A percentile compares a stretch with the other conserved stretches of the same genome.
Evolutionary conservation across 1,140 invertebrate species (phyloP).

Genomic region (Sesamia nonagrioides): DNA sequence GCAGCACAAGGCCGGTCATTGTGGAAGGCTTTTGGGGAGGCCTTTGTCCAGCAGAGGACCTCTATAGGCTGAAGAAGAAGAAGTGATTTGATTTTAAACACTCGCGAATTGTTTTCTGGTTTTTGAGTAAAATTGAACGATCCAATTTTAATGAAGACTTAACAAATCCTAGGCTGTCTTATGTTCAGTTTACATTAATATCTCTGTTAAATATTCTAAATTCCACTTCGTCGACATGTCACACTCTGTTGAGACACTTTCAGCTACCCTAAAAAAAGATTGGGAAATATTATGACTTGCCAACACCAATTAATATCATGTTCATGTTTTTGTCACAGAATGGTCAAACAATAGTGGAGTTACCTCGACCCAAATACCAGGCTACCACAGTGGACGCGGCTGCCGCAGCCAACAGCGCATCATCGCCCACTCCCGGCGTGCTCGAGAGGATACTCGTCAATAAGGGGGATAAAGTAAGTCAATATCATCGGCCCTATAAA

Average conservation of each 20-base stretch:
- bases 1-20: too few species aligned
- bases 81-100: too few species aligned
- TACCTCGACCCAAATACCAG: conserved; percentile 72
- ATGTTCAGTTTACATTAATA: too few species aligned
- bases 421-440: conserved; percentile 98
- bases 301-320: background rate
- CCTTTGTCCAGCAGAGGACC: too few species aligned
- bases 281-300: background rate
- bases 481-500: conserved; percentile 18
- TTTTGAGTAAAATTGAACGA: too few species aligned
- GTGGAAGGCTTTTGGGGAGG: too few species aligned
- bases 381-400: conserved; percentile 73
- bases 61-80: too few species aligned
- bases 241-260: background rate
- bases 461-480: conserved; percentile 88
- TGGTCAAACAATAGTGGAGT: conserved; percentile 74
- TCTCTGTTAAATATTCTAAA: background rate
- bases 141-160: too few species aligned
- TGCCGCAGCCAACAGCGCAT: conserved; percentile 87
- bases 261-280: background rate
- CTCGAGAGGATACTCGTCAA: conserved; percentile 96
- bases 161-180: too few species aligned
- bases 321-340: conserved; percentile 61
- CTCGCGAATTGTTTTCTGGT: too few species aligned
- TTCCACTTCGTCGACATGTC: background rate